phyloP scores from a whole-genome alignment of 2,888 invertebrate genomes.

The Thereva nobilitata region DNA sequence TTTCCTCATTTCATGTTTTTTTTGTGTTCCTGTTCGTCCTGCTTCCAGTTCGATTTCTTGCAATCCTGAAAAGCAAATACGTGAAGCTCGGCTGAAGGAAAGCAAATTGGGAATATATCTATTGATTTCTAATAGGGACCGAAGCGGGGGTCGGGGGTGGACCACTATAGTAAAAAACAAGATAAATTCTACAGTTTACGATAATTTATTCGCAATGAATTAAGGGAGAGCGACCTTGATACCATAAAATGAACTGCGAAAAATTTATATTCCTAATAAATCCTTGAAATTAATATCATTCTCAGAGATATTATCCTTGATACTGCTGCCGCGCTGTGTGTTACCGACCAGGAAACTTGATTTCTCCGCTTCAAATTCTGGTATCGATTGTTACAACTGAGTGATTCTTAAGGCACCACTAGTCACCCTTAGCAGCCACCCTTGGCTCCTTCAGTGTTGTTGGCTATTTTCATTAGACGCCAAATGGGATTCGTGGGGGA shows the following conservation, averaged over 20 bases:
- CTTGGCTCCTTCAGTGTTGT: conserved; percentile 6
- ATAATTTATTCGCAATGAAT: conserved; percentile 12
- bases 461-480: conserved; percentile 34
- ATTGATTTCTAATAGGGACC: not conserved
- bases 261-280: conserved; percentile 8
- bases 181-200: not conserved
- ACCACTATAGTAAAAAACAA: not conserved
- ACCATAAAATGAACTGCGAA: not conserved
- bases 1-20: too few species aligned
- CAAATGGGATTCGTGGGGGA: conserved; percentile 27
- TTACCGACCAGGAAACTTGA: conserved; percentile 6
- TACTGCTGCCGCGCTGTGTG: conserved; percentile 10
- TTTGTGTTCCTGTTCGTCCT: not conserved
- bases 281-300: not conserved
- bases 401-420: conserved; percentile 10
- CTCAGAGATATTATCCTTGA: not conserved
- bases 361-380: conserved; percentile 13
- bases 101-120: conserved; percentile 7
- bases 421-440: conserved; percentile 1
- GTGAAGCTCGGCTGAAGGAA: conserved; percentile 10
- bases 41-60: conserved; percentile 1
- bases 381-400: conserved; percentile 36
- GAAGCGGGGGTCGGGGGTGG: not conserved
- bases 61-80: conserved; percentile 22
- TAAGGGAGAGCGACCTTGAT: conserved; percentile 12